Conservation (phyloP, 1,140 invertebrate species). For the Plodia interpunctella region DNA sequence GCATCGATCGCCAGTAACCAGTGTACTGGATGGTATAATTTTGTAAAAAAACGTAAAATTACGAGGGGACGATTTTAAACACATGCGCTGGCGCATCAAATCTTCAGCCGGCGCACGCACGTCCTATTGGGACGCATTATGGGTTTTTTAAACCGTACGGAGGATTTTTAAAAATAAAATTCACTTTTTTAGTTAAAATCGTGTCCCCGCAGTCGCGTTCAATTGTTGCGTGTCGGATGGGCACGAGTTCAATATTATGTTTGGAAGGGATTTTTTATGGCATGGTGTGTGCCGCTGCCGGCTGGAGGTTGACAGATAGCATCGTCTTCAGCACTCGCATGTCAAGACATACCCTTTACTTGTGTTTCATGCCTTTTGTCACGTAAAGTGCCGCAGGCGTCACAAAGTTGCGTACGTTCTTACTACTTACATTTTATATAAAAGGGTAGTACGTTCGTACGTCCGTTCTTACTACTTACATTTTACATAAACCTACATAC, state of each 20-base stretch:
- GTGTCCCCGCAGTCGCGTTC: constrained; percentile 64
- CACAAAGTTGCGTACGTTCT: constrained; percentile 5
- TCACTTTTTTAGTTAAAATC: constrained; percentile 64
- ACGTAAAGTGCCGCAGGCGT: constrained; percentile 24
- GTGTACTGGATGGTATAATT: constrained; percentile 55
- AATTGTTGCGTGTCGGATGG: constrained; percentile 75
- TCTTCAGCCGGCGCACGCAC: constrained; percentile 70
- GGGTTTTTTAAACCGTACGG: constrained; percentile 67
- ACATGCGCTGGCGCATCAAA: constrained; percentile 74
- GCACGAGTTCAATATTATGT: constrained; percentile 71
- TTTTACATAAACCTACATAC: neutral
- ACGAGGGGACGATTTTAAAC: constrained; percentile 69
- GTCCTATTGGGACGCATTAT: constrained; percentile 57
- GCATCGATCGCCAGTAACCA: constrained; percentile 50
- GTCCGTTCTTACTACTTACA: too few relatives aligned
- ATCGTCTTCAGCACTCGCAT: constrained; percentile 24
- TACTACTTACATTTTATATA: constrained; percentile 1
- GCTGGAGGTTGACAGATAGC: constrained; percentile 21
- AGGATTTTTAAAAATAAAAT: constrained; percentile 72
- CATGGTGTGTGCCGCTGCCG: constrained; percentile 54
- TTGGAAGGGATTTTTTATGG: constrained; percentile 68
- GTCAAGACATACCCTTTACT: constrained; percentile 38
- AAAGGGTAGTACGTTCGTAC: too few relatives aligned
- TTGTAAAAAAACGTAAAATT: constrained; percentile 67
- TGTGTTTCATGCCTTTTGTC: constrained; percentile 15